These are phyloP conservation scores for Sinocyclocheilus anshuiensis DNA, from an alignment of 2,113 vertebrate species.

Conservation along the genomic window DNA sequence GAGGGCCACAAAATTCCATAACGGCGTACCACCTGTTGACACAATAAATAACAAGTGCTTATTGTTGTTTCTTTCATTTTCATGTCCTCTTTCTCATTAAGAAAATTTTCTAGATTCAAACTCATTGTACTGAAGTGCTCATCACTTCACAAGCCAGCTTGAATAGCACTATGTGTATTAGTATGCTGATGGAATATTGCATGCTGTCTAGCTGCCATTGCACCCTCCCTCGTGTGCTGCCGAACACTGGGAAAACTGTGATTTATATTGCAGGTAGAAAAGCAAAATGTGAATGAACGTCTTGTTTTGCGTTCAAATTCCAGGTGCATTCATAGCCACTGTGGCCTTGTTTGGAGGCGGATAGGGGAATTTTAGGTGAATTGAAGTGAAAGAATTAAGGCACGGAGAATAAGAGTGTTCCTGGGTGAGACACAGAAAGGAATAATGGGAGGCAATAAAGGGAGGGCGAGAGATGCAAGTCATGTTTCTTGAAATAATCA, in stretches of 20 bases:
- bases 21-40: slow-evolving; percentile 79
- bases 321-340: not conserved
- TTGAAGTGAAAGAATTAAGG: not conserved
- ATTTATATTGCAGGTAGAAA: slow-evolving; percentile 4
- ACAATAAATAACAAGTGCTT: slow-evolving; percentile 12
- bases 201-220: slow-evolving; percentile 2
- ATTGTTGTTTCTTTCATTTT: not conserved
- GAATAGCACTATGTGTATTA: not conserved
- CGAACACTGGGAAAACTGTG: slow-evolving; percentile 1
- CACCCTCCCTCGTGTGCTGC: not conserved
- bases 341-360: not conserved
- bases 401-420: not conserved
- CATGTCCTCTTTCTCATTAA: not conserved
- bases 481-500: slow-evolving; percentile 35
- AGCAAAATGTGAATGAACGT: slow-evolving; percentile 16
- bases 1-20: slow-evolving; percentile 76
- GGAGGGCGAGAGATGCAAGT: slow-evolving; percentile 7
- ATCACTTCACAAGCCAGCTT: not conserved
- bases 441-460: slow-evolving; percentile 3
- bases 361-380: not conserved
- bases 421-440: not conserved
- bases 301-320: slow-evolving; percentile 6
- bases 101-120: not conserved
- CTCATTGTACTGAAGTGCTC: not conserved
- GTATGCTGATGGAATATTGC: slow-evolving; percentile 11